phyloP scores from a whole-genome alignment of 2,888 invertebrate species.

The Acanthococcus lagerstroemiae region DNA sequence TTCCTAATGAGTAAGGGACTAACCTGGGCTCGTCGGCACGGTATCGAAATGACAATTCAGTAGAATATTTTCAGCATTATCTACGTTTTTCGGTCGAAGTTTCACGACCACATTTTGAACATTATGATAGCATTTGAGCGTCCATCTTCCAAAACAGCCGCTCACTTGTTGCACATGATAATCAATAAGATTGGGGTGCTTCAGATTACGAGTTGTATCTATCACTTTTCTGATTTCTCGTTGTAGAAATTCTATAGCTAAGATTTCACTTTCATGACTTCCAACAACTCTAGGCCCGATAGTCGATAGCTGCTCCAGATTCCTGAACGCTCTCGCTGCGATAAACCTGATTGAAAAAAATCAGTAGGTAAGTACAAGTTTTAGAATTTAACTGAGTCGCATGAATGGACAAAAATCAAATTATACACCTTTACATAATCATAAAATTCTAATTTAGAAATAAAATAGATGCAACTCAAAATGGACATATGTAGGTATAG shows the following conservation, averaged over 20 bases:
- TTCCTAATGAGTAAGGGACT: no score
- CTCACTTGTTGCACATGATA: conserved; percentile 45
- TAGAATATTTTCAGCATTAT: conserved; percentile 40
- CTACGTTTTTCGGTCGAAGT: conserved; percentile 40
- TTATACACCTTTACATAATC: no score
- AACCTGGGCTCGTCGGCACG: conserved; percentile 35
- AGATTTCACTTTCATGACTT: conserved; percentile 38
- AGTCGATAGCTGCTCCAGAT: conserved; percentile 35
- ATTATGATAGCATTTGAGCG: conserved; percentile 37
- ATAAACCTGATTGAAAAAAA: conserved; percentile 34
- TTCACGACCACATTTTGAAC: conserved; percentile 45
- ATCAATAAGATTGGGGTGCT: conserved; percentile 39
- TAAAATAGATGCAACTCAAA: no score
- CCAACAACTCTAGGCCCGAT: conserved; percentile 39
- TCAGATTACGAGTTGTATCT: conserved; percentile 33
- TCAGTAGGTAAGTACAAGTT: background rate
- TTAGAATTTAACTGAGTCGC: no score
- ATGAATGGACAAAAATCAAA: no score
- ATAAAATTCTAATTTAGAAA: no score
- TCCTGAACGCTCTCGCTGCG: conserved; percentile 37
- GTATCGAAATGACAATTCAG: conserved; percentile 53
- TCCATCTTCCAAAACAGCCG: conserved; percentile 43
- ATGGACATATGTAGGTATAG: background rate
- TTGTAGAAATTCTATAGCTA: conserved; percentile 42
- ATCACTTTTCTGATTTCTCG: conserved; percentile 41